Evolutionary conservation across 1,140 invertebrate species (phyloP), one percentile per base, ranked within the genome.

Genomic region (Calephelis virginiensis): DNA sequence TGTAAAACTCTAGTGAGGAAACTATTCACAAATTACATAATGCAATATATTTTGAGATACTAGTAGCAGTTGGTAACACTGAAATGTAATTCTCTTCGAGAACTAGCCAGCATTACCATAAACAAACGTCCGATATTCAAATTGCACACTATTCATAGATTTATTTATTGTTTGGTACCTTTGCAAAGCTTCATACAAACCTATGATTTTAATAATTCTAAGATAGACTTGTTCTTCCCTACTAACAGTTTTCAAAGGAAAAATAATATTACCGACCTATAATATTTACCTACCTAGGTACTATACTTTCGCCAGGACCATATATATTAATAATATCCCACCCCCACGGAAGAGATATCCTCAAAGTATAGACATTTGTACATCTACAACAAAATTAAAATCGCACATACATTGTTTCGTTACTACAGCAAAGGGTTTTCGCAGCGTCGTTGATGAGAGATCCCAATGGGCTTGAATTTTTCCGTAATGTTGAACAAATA

Each of bases 51-150:
- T 10, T 56, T 37, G 13, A 56, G 28, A 37, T 56, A 56, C 53
- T 37, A 17, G 53, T 37, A 46, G 45, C 13, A 28, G 17, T 47
- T 63, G 61, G 45, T 43, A 63, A 17, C 14, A 48, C 61, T 47
- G 14, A 63, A 46, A 28, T 47, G 43, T 28, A 47, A 47, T 47
- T 17, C 17, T 37, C 61, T 63, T 59, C 37, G 56, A 63, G 61
- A 63, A 47, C 46, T 48, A 17, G 43, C 14, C 60, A 46, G 38
- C 40, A 66, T 70, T 70, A 66, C 68, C 68, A 67, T 71, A 71
- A 67, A 67, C 65, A 71, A 71, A 63, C 56, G 63, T 68, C 67
- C 65, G 62, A 71, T 69, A 72, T 72, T 72, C 64, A 72, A 69
- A 72, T 72, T 62, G 53, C 63, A 64, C 64, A 46, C 67, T 64